These are phyloP conservation scores for Microtus montanus DNA, from an alignment of 2,113 vertebrate genomes.

Conservation along the genomic window DNA sequence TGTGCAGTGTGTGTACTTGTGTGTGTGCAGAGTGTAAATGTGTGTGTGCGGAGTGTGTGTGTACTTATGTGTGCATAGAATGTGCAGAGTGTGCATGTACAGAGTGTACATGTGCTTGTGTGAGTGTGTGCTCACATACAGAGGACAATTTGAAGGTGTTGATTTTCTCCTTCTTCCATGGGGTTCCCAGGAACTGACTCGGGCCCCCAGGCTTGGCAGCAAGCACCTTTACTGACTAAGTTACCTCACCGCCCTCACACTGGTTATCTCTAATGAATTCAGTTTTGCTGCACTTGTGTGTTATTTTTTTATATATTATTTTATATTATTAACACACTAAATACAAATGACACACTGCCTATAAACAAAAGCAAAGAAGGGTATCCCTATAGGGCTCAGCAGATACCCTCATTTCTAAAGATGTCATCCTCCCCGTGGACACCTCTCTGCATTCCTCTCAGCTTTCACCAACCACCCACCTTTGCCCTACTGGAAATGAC, in stretches of 20 bases:
- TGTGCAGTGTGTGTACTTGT: too few relatives aligned
- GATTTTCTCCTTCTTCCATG: too few relatives aligned
- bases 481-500: neutral
- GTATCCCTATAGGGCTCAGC: neutral
- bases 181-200: neutral
- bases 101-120: too few relatives aligned
- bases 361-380: neutral
- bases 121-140: neutral
- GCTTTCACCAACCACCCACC: neutral
- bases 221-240: neutral
- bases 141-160: neutral
- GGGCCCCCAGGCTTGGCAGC: neutral
- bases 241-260: neutral
- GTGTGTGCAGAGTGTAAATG: too few relatives aligned
- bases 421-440: accelerated
- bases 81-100: neutral
- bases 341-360: neutral
- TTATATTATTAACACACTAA: neutral
- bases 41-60: neutral
- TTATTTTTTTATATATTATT: neutral
- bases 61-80: neutral
- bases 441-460: neutral
- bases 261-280: neutral
- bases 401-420: neutral
- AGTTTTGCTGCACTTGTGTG: neutral